Conservation (phyloP, 2,888 invertebrate genomes). For the Euzetes globulus region DNA sequence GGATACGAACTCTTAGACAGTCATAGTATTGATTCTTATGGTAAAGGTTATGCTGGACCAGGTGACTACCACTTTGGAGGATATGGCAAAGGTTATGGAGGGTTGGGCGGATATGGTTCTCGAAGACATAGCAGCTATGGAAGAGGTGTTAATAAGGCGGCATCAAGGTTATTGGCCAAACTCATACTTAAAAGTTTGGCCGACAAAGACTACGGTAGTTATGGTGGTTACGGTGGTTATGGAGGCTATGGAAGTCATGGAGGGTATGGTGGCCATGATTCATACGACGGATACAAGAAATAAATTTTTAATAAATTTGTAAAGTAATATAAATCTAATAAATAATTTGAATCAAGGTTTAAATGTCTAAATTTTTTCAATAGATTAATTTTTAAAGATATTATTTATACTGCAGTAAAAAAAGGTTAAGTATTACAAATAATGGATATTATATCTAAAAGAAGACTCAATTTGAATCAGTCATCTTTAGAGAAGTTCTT, state of each 20-base stretch:
- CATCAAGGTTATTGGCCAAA: no score
- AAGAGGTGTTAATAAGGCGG: not conserved
- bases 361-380: not conserved
- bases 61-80: not conserved
- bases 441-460: no score
- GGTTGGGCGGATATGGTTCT: no score
- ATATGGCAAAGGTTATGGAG: not conserved
- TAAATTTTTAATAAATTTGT: slow-evolving; percentile 1
- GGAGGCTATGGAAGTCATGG: not conserved
- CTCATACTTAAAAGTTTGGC: not conserved
- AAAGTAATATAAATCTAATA: not conserved
- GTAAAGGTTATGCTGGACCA: not conserved
- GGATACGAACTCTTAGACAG: no score
- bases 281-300: not conserved
- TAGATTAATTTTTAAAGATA: no score
- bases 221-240: not conserved
- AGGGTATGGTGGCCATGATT: not conserved
- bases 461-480: no score
- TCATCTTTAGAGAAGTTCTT: not conserved
- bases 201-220: not conserved
- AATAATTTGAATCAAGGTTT: not conserved
- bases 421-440: no score
- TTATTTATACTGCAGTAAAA: no score
- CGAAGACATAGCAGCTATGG: not conserved
- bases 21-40: no score